Base-by-base conservation (phyloP, 1,140 invertebrate species). In the Cataglyphis hispanica region DNA sequence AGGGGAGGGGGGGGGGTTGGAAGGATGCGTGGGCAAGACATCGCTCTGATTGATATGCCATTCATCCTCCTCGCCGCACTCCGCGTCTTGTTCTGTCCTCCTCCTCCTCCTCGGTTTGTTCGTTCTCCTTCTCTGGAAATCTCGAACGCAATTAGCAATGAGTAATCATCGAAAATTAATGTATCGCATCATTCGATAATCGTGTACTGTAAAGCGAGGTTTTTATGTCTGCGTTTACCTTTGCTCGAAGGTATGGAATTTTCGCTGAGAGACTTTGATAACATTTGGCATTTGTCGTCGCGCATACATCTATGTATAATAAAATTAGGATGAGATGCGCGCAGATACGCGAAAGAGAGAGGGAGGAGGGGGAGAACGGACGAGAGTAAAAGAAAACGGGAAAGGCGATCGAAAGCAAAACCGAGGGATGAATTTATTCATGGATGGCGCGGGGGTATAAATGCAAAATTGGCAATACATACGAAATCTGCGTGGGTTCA, bases 401-500 rank as follows among this genome's bases (percentile, higher is more conserved):
- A 67, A 60, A 74, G 80, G 75, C 53, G 87, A 87, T 86, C 75
- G 85, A 89, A 92, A 93, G 91, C 90, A 89, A 93, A 93, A 91
- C 86, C 69, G 90, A 89, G 67, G 75, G 84, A 93, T 93, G 92
- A 93, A 93, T 93, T 94, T 93, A 93, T 93, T 93, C 92, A 94
- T 93, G 92, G 93, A 91, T 87, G 89, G 91, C 63, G 43, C 75
- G 75, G 91, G 78, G 85, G 92, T 94, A 92, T 94, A 95, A 94
- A 94, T 94, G 93, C 93, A 94, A 94, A 95, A 95, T 95, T 95
- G 94, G 92, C 94, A 95, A 95, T 95, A 94, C 94, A 95, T 94
- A 95, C 94, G 93, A 95, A 94, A 94, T 94, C 93, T 94, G 94
- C 92, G 92, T 91, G 93, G 93, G 93, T 94, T 93, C 89, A 94